phyloP scores from a whole-genome alignment of 1,140 invertebrate genomes.

The Lordiphosa collinella region DNA sequence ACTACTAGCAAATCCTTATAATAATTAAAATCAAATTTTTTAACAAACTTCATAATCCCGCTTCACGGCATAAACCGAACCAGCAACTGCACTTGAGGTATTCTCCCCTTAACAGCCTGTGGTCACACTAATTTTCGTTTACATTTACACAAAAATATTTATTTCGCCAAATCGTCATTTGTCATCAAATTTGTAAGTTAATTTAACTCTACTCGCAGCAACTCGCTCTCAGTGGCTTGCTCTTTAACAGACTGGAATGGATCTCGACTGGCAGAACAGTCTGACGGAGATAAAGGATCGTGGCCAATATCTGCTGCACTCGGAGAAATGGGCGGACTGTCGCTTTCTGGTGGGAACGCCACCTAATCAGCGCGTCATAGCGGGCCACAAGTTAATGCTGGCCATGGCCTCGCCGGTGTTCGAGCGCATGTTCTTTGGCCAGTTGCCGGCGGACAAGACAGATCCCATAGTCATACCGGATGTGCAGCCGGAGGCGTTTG shows the following conservation, averaged over 20 bases:
- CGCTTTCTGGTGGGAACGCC: slow-evolving; percentile 90
- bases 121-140: no score
- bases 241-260: slow-evolving; percentile 26
- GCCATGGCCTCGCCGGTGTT: slow-evolving; percentile 92
- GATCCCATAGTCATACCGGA: slow-evolving; percentile 89
- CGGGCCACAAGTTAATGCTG: slow-evolving; percentile 89
- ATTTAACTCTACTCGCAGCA: no score
- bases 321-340: slow-evolving; percentile 89
- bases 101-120: no score
- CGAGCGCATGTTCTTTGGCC: slow-evolving; percentile 89
- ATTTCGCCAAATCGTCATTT: no score
- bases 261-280: slow-evolving; percentile 86
- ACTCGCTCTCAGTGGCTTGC: neutral
- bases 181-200: no score
- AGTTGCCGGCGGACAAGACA: slow-evolving; percentile 85
- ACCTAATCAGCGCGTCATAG: slow-evolving; percentile 85
- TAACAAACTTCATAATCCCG: no score
- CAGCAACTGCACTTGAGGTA: no score
- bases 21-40: no score
- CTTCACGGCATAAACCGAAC: no score
- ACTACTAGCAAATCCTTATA: no score
- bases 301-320: slow-evolving; percentile 85
- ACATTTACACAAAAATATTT: no score
- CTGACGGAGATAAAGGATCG: slow-evolving; percentile 85
- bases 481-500: slow-evolving; percentile 91